phyloP scores from a whole-genome alignment of 2,113 vertebrate species.

The Tragelaphus strepsiceros region DNA sequence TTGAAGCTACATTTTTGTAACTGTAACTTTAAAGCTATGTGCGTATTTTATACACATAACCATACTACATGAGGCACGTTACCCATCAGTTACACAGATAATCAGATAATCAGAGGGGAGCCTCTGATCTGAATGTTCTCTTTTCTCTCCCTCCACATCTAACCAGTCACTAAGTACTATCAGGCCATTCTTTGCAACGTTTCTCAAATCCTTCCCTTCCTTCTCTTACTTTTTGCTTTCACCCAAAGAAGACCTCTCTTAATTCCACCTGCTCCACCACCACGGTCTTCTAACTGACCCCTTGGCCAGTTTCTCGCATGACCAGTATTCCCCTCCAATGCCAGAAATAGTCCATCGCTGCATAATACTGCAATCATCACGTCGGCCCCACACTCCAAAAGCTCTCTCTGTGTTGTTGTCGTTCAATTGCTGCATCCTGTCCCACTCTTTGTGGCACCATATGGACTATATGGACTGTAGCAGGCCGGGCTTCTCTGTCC shows the following conservation, averaged over 20 bases:
- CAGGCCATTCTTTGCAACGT: background rate
- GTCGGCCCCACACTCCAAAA: background rate
- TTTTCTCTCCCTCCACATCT: background rate
- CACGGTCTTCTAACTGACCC: background rate
- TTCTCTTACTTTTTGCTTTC: background rate
- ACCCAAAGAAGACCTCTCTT: background rate
- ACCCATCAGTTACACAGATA: background rate
- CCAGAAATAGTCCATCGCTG: background rate
- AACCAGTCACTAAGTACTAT: background rate
- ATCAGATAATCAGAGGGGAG: background rate
- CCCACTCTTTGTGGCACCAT: background rate
- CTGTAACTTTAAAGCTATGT: background rate
- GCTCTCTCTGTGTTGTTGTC: background rate
- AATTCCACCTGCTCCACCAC: background rate
- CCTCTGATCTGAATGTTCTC: background rate
- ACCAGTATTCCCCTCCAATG: fast-evolving
- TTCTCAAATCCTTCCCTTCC: background rate
- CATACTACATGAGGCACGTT: background rate
- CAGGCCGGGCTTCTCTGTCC: background rate
- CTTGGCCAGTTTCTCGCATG: background rate
- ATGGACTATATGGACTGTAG: background rate
- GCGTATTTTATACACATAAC: background rate
- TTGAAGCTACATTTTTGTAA: background rate
- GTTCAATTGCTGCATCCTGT: background rate
- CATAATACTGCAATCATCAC: background rate